phyloP scores from a whole-genome alignment of 2,888 invertebrate genomes.

The Drosophila lacicola region DNA sequence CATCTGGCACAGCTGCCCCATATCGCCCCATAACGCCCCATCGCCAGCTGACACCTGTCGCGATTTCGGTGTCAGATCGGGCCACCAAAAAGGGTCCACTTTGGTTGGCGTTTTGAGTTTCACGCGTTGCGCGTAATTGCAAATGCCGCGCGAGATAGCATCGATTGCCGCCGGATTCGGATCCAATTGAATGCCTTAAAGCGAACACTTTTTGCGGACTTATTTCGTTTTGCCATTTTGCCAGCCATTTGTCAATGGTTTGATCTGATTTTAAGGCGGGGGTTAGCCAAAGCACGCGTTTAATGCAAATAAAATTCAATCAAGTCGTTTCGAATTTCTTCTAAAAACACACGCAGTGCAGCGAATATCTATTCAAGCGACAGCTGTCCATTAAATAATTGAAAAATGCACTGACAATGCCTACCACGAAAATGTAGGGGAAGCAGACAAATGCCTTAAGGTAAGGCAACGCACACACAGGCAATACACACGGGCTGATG shows the following conservation, averaged over 20 bases:
- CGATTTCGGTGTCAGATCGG: slow-evolving; percentile 46
- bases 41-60: slow-evolving; percentile 65
- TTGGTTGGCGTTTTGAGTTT: slow-evolving; percentile 36
- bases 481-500: slow-evolving; percentile 11
- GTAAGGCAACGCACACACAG: slow-evolving; percentile 31
- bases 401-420: slow-evolving; percentile 56
- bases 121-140: slow-evolving; percentile 38
- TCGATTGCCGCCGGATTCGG: not conserved
- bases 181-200: slow-evolving; percentile 30
- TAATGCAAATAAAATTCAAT: slow-evolving; percentile 56
- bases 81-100: slow-evolving; percentile 36
- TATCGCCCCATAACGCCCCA: slow-evolving; percentile 28
- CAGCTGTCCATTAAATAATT: slow-evolving; percentile 60
- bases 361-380: slow-evolving; percentile 7
- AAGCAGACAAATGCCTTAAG: slow-evolving; percentile 31
- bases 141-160: slow-evolving; percentile 25
- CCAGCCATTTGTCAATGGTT: slow-evolving; percentile 51
- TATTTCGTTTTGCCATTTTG: slow-evolving; percentile 42
- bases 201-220: slow-evolving; percentile 45
- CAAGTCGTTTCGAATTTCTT: slow-evolving; percentile 46
- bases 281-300: not conserved
- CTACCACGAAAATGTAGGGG: not conserved
- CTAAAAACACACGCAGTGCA: slow-evolving; percentile 45
- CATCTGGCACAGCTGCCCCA: slow-evolving; percentile 24
- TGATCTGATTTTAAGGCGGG: slow-evolving; percentile 26